Evolutionary conservation across 2,888 invertebrate species (phyloP), one percentile per base, ranked within the genome.

Genomic region (Stictocephala bisonia): DNA sequence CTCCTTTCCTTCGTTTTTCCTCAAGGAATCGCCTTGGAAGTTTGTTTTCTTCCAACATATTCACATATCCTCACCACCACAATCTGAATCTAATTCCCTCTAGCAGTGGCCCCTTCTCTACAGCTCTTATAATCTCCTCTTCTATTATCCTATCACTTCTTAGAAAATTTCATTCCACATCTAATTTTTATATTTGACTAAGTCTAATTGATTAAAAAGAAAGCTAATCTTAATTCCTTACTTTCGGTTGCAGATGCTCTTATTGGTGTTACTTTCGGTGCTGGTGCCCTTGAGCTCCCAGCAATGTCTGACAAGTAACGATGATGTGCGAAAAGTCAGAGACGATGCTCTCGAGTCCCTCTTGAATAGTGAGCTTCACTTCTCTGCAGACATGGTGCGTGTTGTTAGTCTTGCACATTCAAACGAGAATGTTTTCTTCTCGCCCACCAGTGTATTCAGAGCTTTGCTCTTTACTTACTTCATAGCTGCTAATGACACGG

Each of bases 381-480:
- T 60, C 40, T 60, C 60, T 27, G 60, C 40, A 40, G 60, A 60
- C 60, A 86, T 93, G 67, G 86, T 94, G 79, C 88, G 89, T 77
- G 87, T 89, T 18, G 89, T 91, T 76, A 90, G 91, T 77, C 84
- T 86, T 71, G 87, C 88, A 15, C 88, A 89, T 76, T 88, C 90
- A 0, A 86, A 88, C 41, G 91, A 91, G 78, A 95, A 95, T 83
- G 85, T 95, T 41, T 94, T 96, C 86, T 94, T 94, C 84, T 95
- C 95, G 4, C 95, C 95, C 0, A 92, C 93, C 85, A 95, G 94
- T 78, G 90, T 95, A 13, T 92, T 94, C 81, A 92, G 94, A 79
- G 91, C 94, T 0, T 82, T 95, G 31, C 83, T 91, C 58, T 85
- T 95, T 75, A 92, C 93, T 0, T 95, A 93, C 82, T 93, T 94